phyloP scores from a whole-genome alignment of 2,113 vertebrate species.

The Catharus fuscescens region DNA sequence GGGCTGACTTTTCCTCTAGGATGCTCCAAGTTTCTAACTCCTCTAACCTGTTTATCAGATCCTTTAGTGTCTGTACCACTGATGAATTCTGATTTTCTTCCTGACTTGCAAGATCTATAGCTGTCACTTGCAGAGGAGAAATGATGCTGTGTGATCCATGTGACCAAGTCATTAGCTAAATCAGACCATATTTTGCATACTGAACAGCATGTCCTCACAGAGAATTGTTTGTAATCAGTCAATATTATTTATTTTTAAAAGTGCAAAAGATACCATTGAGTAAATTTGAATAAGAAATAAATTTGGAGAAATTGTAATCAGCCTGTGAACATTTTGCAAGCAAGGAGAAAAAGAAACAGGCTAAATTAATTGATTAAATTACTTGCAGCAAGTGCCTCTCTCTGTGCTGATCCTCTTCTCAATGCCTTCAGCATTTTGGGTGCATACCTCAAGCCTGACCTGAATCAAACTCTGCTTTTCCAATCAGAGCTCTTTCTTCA shows the following conservation, averaged over 20 bases:
- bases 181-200: conserved; percentile 20
- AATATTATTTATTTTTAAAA: conserved; percentile 57
- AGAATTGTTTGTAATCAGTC: conserved; percentile 34
- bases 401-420: not conserved
- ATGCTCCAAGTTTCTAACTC: not conserved
- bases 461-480: conserved; percentile 28
- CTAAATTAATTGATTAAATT: conserved; percentile 41
- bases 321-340: conserved; percentile 8
- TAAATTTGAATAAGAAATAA: conserved; percentile 51
- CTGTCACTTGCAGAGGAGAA: not conserved
- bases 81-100: not conserved
- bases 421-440: not conserved
- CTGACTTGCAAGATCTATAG: not conserved
- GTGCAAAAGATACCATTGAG: not conserved
- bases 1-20: not conserved
- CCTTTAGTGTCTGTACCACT: not conserved
- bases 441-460: conserved; percentile 2
- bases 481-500: not conserved
- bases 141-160: not conserved
- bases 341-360: not conserved
- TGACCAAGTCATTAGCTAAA: conserved; percentile 30
- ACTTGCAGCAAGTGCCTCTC: not conserved
- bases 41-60: not conserved
- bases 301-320: conserved; percentile 42
- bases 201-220: not conserved